These are phyloP conservation scores for Otus sunia DNA, from an alignment of 2,113 vertebrate genomes.

Conservation along the genomic window DNA sequence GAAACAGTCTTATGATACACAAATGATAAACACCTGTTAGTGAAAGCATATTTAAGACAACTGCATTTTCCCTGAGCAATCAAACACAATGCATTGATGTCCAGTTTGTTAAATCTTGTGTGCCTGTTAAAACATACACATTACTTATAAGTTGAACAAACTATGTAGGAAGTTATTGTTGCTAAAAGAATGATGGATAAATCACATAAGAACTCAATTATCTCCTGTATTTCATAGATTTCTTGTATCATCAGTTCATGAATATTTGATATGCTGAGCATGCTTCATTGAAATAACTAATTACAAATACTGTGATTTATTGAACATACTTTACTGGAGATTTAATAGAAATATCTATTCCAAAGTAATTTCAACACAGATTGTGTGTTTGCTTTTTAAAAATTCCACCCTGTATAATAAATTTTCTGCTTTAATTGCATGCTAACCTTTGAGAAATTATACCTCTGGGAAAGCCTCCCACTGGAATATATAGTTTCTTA, in stretches of 20 bases:
- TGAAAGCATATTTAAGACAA: neutral
- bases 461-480: conserved; percentile 63
- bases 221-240: conserved; percentile 61
- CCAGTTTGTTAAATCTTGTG: neutral
- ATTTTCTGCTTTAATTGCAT: conserved; percentile 60
- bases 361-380: conserved; percentile 60
- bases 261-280: conserved; percentile 75
- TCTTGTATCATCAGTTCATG: conserved; percentile 73
- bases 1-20: neutral
- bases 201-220: conserved; percentile 58
- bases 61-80: neutral
- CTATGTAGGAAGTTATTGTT: neutral
- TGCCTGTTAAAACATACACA: neutral
- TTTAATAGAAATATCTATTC: conserved; percentile 72
- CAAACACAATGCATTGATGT: neutral
- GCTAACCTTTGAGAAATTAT: conserved; percentile 67
- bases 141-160: neutral
- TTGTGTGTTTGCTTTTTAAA: conserved; percentile 67
- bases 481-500: conserved; percentile 39
- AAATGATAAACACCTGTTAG: neutral
- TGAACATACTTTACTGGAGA: conserved; percentile 68
- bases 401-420: conserved; percentile 47
- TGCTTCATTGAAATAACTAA: conserved; percentile 78
- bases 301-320: conserved; percentile 74
- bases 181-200: conserved; percentile 44